phyloP scores from a whole-genome alignment of 2,113 vertebrate genomes.

The Thinocorus orbignyianus region DNA sequence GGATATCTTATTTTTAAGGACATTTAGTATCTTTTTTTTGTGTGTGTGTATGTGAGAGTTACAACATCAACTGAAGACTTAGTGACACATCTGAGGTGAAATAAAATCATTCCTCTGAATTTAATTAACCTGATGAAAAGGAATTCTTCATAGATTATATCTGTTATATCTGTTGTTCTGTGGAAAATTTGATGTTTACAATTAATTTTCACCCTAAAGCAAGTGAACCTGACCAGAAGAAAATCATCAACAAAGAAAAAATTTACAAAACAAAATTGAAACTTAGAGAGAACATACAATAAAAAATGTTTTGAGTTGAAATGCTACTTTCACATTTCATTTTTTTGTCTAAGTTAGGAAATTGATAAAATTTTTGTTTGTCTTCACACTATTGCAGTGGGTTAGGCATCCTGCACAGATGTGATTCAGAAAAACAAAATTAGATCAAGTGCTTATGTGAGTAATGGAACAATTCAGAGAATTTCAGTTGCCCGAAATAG shows the following conservation, averaged over 20 bases:
- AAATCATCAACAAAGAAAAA: neutral
- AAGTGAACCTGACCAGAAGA: neutral
- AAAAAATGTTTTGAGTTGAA: neutral
- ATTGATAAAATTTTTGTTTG: neutral
- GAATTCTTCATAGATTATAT: neutral
- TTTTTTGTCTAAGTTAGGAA: neutral
- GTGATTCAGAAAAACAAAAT: neutral
- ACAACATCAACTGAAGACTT: neutral
- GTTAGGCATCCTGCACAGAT: neutral
- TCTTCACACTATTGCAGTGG: neutral
- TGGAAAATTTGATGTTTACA: neutral
- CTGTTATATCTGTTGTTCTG: neutral
- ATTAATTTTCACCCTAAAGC: neutral
- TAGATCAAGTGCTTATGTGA: neutral
- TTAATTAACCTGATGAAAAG: neutral
- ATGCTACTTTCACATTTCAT: neutral
- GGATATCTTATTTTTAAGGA: neutral
- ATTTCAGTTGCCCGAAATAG: neutral
- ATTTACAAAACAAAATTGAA: neutral
- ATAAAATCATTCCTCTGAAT: neutral
- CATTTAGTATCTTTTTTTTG: neutral
- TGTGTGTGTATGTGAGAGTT: neutral
- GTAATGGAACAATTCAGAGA: neutral
- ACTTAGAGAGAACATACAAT: neutral
- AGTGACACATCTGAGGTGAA: neutral